Evolutionary conservation across 2,797 vertebrate genomes (phyloP), one percentile per base, ranked within the genome.

Genomic region (Oryzias sinensis): DNA sequence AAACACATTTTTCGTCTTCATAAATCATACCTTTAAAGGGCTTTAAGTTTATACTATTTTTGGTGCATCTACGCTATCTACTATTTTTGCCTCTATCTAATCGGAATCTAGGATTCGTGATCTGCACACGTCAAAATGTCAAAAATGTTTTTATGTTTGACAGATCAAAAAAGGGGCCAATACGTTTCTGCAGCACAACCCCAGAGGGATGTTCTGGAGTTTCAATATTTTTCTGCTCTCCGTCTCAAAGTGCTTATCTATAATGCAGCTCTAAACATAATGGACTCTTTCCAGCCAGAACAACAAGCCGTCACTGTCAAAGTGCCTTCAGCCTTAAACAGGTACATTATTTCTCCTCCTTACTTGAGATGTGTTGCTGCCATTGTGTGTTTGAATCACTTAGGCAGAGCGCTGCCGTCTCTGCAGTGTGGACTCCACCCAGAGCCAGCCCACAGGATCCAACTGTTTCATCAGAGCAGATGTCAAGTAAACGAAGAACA

Each of bases 331-430:
- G 24, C 15, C 17, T 15, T 7, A 5, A 14, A 43, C 43, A 37
- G 15, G 2, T 13, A 5, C 3, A 6, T 44, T 43, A 48, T 16
- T 24, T 5, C 56, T 47, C 16, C 24, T 25, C 3, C 24, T 16
- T 40, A n/a, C 41, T 37, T 14, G 11, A 59, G 22, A 48, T 0
- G 40, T 20, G 43, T 24, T 49, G 49, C 40, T 56, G 2, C 55
- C 43, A n/a, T 22, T 27, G 16, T 27, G 42, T 48, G 41, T 69
- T 69, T 50, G 49, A 43, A 42, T 20, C 49, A 45, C 29, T 42
- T n/a, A 60, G 49, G 27, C 59, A 49, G 51, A 16, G 52, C 49
- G 3, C 9, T 9, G 33, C 11, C 9, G 2, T 11, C 2, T 40
- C 57, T 18, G 44, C 20, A 22, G 20, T 22, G 20, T 22, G 20